Evolutionary conservation across 2,888 invertebrate species (phyloP), one percentile per base, ranked within the genome.

Genomic region (Thera britannica): DNA sequence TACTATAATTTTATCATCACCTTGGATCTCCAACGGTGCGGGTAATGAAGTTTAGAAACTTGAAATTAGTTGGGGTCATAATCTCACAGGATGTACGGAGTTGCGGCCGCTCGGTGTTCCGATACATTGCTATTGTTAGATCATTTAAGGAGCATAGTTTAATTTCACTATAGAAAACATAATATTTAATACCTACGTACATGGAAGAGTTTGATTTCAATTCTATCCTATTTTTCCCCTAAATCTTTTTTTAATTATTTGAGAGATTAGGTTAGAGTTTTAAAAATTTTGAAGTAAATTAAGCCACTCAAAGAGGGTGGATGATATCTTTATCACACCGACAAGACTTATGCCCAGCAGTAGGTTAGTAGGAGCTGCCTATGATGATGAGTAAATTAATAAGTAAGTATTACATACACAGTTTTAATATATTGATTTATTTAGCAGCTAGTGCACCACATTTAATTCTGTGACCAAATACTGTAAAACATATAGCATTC

Each of bases 31-130:
- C 88, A 87, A 84, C 87, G 84, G 85, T 69, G 90, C 88, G 90
- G 79, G 83, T 90, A 90, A 90, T 89, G 86, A 90, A 90, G 89
- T 90, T 90, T 83, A 80, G 84, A 86, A 90, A 90, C 90, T 90
- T 90, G 86, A 82, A 89, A 90, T 90, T 90, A 89, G 88, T 87
- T 86, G 80, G 79, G 85, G 85, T 86, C 83, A 87, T 86, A 88
- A 87, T 87, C 85, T 85, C 83, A 83, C 83, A 80, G 81, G 83
- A 82, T 82, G 82, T 77, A 79, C 82, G 79, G 77, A 72, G 76
- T 75, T 71, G 73, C 62, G 67, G 70, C 63, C 64, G 68, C 68
- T 65, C 64, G 38, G 55, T 62, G 62, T 54, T 67, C 57, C 72
- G 72, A 75, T 75, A 74, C 66, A 70, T 66, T 57, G 66, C 71